Percentiles rank a stretch among this genome's conserved stretches.
These are phyloP conservation scores for Scomberomorus guttatus DNA, from an alignment of 2,797 vertebrate genomes.

Conservation along the genomic window DNA sequence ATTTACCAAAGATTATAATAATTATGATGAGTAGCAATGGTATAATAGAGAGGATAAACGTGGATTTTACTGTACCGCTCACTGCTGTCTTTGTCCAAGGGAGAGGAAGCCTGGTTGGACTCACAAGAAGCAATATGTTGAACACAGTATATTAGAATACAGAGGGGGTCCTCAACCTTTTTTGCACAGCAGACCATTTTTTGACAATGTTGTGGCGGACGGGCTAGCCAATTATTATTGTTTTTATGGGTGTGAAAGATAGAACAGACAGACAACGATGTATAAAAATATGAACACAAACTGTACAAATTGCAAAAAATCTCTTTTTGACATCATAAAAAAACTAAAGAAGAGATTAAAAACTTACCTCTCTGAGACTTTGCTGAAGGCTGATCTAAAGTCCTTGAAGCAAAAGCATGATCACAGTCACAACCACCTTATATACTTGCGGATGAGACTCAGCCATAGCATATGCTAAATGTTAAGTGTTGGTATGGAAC, in stretches of 20 bases:
- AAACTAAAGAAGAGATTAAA: not conserved
- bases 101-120: not conserved
- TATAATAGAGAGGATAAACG: not conserved
- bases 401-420: conserved; percentile 7
- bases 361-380: not conserved
- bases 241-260: not conserved
- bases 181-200: not conserved
- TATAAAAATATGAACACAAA: not conserved
- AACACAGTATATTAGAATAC: not conserved
- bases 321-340: not conserved
- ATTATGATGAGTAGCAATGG: not conserved
- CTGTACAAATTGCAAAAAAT: not conserved
- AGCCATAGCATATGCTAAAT: too few species aligned
- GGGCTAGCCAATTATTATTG: not conserved
- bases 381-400: not conserved
- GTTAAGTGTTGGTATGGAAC: too few species aligned
- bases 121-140: not conserved
- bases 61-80: not conserved
- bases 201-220: not conserved
- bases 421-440: conserved; percentile 9
- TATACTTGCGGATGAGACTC: conserved; percentile 4
- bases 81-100: not conserved
- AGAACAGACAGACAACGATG: not conserved
- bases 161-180: not conserved
- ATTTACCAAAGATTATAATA: not conserved